Percentiles rank a stretch among this genome's conserved stretches.
Conservation (phyloP, 2,888 invertebrate species). For the Tetropium fuscum region DNA sequence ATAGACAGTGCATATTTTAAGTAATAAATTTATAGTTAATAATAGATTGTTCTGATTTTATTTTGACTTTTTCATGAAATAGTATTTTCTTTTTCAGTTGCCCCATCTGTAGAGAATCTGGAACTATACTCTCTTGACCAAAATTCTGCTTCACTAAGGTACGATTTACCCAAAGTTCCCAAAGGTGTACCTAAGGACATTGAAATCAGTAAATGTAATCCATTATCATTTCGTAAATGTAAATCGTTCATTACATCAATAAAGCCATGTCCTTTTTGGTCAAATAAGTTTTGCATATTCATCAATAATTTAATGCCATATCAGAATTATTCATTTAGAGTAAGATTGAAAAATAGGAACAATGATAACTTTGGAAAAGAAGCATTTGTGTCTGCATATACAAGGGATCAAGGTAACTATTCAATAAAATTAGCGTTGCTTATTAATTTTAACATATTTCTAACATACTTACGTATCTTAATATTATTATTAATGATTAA, state of each 20-base stretch:
- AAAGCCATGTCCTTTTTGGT: slow-evolving; percentile 55
- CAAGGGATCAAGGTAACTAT: slow-evolving; percentile 53
- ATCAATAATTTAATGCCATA: slow-evolving; percentile 50
- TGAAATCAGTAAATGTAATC: slow-evolving; percentile 53
- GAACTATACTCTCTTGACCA: slow-evolving; percentile 58
- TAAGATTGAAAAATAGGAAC: slow-evolving; percentile 56
- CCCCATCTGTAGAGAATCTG: slow-evolving; percentile 53
- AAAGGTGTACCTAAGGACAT: slow-evolving; percentile 51
- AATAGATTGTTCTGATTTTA: slow-evolving; percentile 10
- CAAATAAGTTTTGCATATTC: slow-evolving; percentile 54
- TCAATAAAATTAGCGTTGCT: too few species aligned
- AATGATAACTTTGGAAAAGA: slow-evolving; percentile 55
- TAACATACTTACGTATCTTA: too few species aligned
- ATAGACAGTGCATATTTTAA: too few species aligned
- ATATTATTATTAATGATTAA: too few species aligned
- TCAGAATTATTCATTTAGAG: slow-evolving; percentile 49
- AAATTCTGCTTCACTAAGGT: slow-evolving; percentile 54
- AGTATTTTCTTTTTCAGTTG: slow-evolving; percentile 51
- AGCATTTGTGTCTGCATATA: slow-evolving; percentile 42
- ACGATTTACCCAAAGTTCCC: slow-evolving; percentile 52
- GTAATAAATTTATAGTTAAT: too few species aligned
- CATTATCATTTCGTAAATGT: slow-evolving; percentile 52
- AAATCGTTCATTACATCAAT: slow-evolving; percentile 44
- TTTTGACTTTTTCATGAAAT: too few species aligned
- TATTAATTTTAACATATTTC: too few species aligned